These are phyloP conservation scores for Synaphobranchus kaupii DNA, from an alignment of 2,797 vertebrate species.

Conservation along the genomic window DNA sequence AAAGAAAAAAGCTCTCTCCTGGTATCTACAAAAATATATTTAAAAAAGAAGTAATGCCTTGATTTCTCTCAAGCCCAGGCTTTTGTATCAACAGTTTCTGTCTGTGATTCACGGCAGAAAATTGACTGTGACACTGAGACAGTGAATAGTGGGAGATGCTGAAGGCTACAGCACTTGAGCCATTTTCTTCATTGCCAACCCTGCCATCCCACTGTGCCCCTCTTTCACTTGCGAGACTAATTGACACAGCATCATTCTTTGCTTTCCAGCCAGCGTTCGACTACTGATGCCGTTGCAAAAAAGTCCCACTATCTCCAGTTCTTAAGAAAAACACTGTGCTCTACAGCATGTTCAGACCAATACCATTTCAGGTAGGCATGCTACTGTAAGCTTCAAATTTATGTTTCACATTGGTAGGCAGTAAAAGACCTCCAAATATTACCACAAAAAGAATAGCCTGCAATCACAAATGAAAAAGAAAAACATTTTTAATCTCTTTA, in stretches of 20 bases:
- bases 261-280: constrained; percentile 27
- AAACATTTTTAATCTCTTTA: background rate
- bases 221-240: constrained; percentile 25
- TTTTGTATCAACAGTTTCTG: constrained; percentile 48
- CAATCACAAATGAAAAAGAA: background rate
- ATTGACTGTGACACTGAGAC: constrained; percentile 43
- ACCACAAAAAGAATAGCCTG: background rate
- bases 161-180: constrained; percentile 42
- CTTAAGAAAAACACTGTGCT: background rate
- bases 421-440: background rate
- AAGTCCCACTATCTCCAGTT: background rate
- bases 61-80: constrained; percentile 54
- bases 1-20: constrained; percentile 48
- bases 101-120: constrained; percentile 54
- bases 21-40: constrained; percentile 44
- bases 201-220: constrained; percentile 6
- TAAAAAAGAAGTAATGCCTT: constrained; percentile 52
- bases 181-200: background rate
- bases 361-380: background rate
- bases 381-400: background rate
- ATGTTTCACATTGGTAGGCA: background rate
- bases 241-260: constrained; percentile 16
- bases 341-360: background rate
- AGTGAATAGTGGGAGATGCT: constrained; percentile 46
- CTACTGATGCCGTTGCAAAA: constrained; percentile 49